Percentiles rank a stretch among this genome's conserved stretches.
Conservation (phyloP, 2,888 invertebrate species). For the Dione vanillae region DNA sequence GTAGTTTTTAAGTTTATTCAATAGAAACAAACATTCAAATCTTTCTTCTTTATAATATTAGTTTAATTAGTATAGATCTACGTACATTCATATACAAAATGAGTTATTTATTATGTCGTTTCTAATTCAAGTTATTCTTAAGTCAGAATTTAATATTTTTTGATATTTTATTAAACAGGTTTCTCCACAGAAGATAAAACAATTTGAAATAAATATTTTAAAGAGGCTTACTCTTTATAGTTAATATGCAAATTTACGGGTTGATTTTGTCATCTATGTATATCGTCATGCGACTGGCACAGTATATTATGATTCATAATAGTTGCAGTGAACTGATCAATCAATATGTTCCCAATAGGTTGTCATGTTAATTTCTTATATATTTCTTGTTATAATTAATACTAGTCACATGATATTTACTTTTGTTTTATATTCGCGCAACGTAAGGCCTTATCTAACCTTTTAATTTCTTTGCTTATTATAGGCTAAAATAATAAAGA, state of each 20-base stretch:
- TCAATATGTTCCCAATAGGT: background rate
- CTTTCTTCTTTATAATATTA: too few species aligned
- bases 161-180: background rate
- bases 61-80: too few species aligned
- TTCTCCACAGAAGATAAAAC: background rate
- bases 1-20: too few species aligned
- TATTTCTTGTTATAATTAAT: background rate
- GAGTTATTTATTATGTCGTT: background rate
- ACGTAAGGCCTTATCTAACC: too few species aligned
- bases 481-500: background rate
- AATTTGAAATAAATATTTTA: background rate
- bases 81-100: background rate
- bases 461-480: background rate
- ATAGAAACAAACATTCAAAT: too few species aligned
- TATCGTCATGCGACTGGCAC: background rate
- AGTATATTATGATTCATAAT: background rate
- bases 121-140: background rate
- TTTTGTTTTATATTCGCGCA: background rate
- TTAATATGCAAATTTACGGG: background rate
- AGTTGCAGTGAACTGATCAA: background rate
- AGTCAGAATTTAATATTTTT: background rate
- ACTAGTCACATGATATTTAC: background rate
- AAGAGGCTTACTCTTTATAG: background rate
- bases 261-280: background rate
- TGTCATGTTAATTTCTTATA: too few species aligned